Base-by-base conservation (phyloP, 2,888 invertebrate species). In the Morpho deidamia region DNA sequence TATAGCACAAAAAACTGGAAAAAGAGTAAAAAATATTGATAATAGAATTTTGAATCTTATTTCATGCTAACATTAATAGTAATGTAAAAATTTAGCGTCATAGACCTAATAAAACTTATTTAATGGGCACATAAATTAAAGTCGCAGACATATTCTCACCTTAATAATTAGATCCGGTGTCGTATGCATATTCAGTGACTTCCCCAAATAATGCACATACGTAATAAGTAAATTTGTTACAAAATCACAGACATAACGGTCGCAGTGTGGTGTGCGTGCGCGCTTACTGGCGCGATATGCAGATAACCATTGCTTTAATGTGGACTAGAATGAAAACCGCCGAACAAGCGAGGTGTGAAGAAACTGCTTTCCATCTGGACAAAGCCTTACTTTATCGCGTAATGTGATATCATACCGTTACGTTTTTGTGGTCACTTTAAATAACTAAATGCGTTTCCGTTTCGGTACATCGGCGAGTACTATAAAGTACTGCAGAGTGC, bases 281-380 rank as follows among this genome's bases (percentile, higher is more conserved):
- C 56, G 47, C 32, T 23, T 23, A 52, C 60, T 56, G 59, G 23
- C 54, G 52, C 46, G 52, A 42, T 56, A 54, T 51, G 44, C 50
- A 55, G 53, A 56, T 58, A 57, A 58, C 43, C 57, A 53, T 44
- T 50, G 48, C 46, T 51, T 56, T 56, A 50, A 54, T 55, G 60
- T 46, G 58, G 56, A 56, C 51, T 46, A 54, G 64, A 72, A 74
- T 74, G 70, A 68, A 72, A 73, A 71, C 69, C 68, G 62, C 60
- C 47, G 50, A 57, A 63, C 60, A 63, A 63, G 53, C 59, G 56
- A 51, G 49, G 55, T 57, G 57, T 59, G 59, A 59, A 63, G 59
- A 61, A 59, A 63, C 62, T 49, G 53, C 60, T 61, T 59, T 56
- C 53, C 55, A 55, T 53, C 50, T 51, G 42, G 33, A 55, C 55